Conservation (phyloP, 2,888 invertebrate genomes). For the Synergus gifuensis region DNA sequence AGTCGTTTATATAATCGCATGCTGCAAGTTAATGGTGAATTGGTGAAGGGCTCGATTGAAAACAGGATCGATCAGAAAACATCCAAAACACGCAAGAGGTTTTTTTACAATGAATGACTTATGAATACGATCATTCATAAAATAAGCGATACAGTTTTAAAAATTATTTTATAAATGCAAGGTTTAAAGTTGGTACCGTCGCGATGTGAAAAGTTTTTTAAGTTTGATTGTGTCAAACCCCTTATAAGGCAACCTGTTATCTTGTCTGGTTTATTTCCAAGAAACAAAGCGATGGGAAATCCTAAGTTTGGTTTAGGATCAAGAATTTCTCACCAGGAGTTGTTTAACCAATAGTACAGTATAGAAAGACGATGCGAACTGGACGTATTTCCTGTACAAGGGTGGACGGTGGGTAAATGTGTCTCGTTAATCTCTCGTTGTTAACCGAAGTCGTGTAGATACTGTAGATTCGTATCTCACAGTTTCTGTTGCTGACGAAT, state of each 20-base stretch:
- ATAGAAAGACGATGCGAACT: conserved; percentile 55
- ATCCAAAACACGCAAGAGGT: too few relatives aligned
- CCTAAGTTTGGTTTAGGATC: conserved; percentile 19
- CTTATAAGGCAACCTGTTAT: conserved; percentile 12
- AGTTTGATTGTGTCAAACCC: conserved; percentile 2
- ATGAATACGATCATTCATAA: too few relatives aligned
- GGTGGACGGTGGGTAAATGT: conserved; percentile 70
- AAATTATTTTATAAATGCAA: too few relatives aligned
- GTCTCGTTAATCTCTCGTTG: conserved; percentile 75
- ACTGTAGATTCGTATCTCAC: conserved; percentile 70
- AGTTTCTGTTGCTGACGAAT: conserved; percentile 74
- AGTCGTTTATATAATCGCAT: too few relatives aligned
- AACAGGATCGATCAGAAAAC: too few relatives aligned
- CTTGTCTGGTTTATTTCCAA: background rate
- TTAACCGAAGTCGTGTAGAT: conserved; percentile 64
- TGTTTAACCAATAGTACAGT: conserved; percentile 48
- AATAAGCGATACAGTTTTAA: too few relatives aligned
- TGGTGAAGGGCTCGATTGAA: too few relatives aligned
- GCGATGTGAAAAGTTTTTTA: too few relatives aligned
- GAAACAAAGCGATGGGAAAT: conserved; percentile 29
- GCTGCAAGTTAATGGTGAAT: too few relatives aligned
- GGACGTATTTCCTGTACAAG: conserved; percentile 64
- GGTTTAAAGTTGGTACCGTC: too few relatives aligned
- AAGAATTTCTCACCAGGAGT: conserved; percentile 38
- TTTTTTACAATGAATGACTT: too few relatives aligned